Evolutionary conservation across 2,797 vertebrate species (phyloP).

Genomic region (Tragopan temminckii): DNA sequence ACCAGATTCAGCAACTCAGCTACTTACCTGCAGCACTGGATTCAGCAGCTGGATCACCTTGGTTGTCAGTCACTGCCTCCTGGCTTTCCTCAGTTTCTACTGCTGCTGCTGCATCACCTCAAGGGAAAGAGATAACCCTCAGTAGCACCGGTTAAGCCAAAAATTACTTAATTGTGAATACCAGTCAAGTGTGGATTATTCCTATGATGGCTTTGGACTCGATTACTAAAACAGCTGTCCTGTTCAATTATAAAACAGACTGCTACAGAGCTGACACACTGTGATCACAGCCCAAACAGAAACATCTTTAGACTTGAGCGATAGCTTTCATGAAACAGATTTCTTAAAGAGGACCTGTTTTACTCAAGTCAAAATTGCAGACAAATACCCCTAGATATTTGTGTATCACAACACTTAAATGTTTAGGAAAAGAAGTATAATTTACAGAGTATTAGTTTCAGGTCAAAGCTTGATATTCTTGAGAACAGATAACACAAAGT

Average conservation of each 20-base stretch:
- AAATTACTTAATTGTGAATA: not conserved
- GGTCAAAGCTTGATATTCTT: not conserved
- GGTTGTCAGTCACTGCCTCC: not conserved
- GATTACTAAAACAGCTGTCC: not conserved
- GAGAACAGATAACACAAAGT: not conserved
- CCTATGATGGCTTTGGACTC: not conserved
- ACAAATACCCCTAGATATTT: not conserved
- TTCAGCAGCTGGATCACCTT: not conserved
- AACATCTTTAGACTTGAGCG: not conserved
- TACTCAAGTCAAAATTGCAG: not conserved
- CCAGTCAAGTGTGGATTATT: not conserved
- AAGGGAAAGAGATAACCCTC: not conserved
- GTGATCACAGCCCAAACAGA: not conserved
- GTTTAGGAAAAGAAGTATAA: not conserved
- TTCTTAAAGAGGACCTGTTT: not conserved
- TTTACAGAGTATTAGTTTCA: not conserved
- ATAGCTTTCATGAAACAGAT: not conserved
- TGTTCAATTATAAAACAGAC: not conserved
- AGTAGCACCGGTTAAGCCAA: not conserved
- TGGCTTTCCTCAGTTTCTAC: constrained; percentile 28
- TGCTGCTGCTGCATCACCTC: not conserved
- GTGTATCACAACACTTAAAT: not conserved
- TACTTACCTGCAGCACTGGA: constrained; percentile 40
- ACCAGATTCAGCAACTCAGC: not conserved
- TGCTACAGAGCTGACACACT: not conserved